A percentile compares a stretch with the other conserved stretches of the same genome.
Evolutionary conservation across 2,797 vertebrate species (phyloP).

Genomic region (Pseudocheirus occidentalis): DNA sequence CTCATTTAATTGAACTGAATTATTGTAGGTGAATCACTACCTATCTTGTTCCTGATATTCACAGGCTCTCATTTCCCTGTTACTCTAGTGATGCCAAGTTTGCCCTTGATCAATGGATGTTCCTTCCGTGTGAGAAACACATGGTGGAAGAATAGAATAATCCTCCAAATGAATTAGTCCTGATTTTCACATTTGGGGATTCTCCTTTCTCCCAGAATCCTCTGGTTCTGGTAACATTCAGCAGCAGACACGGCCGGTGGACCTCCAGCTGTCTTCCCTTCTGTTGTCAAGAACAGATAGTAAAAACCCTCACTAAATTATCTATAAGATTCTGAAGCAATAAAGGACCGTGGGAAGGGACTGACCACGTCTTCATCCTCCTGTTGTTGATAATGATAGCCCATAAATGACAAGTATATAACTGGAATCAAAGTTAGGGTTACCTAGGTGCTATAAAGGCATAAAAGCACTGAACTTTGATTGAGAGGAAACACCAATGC

Average conservation of each 20-base stretch:
- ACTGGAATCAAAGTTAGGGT: background rate
- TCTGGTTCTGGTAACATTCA: constrained; percentile 17
- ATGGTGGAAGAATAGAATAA: constrained; percentile 2
- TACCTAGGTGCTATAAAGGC: background rate
- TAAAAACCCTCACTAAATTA: constrained; percentile 32
- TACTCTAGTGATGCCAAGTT: background rate
- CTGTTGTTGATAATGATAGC: background rate
- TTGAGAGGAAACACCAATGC: constrained; percentile 19
- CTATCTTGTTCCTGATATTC: constrained; percentile 15
- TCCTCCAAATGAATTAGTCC: constrained; percentile 38
- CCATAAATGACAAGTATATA: background rate
- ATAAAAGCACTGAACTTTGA: constrained; percentile 33
- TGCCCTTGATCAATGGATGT: background rate
- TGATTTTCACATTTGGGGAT: background rate
- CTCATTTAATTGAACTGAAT: background rate
- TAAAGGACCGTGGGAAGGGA: constrained; percentile 1
- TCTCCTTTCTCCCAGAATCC: background rate
- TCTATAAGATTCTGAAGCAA: constrained; percentile 44
- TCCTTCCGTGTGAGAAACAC: constrained; percentile 7
- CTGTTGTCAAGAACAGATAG: background rate
- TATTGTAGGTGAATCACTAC: background rate
- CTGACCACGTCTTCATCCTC: constrained; percentile 4
- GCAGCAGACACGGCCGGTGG: background rate
- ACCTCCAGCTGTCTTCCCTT: background rate
- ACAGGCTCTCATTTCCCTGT: background rate